These are phyloP conservation scores for Melikaiella ostensackeni DNA, from an alignment of 2,888 invertebrate species.

Conservation along the genomic window DNA sequence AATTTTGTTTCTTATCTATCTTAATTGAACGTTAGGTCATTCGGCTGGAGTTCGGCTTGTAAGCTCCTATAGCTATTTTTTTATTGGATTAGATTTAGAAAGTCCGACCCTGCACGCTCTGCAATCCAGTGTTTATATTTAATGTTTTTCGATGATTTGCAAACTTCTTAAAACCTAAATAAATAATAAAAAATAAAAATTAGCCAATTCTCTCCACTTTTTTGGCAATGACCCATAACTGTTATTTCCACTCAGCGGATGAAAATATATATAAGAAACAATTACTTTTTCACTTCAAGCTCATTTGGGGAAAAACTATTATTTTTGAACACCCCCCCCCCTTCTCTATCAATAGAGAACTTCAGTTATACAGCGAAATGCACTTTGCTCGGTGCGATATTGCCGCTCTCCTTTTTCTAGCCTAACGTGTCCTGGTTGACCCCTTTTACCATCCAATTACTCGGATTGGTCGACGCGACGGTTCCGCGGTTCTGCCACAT, in stretches of 20 bases:
- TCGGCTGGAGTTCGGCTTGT: too few species aligned
- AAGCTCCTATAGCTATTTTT: too few species aligned
- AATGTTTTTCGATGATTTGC: too few species aligned
- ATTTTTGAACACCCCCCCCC: background rate
- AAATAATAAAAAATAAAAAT: too few species aligned
- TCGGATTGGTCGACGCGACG: conserved; percentile 9
- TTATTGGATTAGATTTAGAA: too few species aligned
- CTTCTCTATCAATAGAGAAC: background rate
- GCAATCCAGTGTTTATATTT: too few species aligned
- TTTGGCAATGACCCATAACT: background rate
- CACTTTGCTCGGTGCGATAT: conserved; percentile 17
- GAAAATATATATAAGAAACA: background rate
- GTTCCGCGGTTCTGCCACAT: conserved; percentile 19
- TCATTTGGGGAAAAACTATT: background rate
- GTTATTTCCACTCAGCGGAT: background rate
- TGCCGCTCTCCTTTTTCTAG: conserved; percentile 38
- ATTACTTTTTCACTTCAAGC: background rate
- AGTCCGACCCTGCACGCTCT: too few species aligned
- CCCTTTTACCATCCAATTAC: conserved; percentile 34
- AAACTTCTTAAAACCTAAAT: too few species aligned
- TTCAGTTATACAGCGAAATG: background rate
- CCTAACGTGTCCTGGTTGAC: conserved; percentile 28
- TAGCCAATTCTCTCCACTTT: too few species aligned
- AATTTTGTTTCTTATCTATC: too few species aligned
- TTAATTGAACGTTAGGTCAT: too few species aligned